Conservation (phyloP, 2,113 vertebrate species). For the Panurus biarmicus region DNA sequence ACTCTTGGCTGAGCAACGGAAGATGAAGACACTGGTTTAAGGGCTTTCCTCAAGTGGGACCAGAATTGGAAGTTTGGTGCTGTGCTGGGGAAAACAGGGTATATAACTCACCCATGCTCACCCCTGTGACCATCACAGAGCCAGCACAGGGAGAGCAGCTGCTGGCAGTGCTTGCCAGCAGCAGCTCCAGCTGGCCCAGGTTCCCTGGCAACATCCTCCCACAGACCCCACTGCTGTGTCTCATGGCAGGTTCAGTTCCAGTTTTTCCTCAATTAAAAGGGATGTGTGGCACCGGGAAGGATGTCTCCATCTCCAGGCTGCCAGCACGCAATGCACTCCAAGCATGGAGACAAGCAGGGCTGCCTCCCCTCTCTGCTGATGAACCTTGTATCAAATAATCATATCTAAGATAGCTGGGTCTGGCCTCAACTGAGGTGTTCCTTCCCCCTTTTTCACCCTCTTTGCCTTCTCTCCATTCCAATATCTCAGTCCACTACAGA, state of each 20-base stretch:
- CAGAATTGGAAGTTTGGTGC: neutral
- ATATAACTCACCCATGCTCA: neutral
- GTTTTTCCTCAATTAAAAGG: neutral
- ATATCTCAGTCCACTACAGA: neutral
- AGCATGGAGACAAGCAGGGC: neutral
- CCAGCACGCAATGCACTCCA: accelerated
- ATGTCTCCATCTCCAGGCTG: neutral
- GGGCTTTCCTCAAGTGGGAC: neutral
- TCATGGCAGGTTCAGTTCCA: neutral
- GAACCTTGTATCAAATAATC: neutral
- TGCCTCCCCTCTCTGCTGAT: neutral
- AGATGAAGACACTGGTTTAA: neutral
- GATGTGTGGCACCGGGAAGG: neutral
- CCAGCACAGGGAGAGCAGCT: neutral
- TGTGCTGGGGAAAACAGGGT: neutral
- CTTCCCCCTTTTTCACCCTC: neutral
- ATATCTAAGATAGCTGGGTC: neutral
- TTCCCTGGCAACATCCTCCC: neutral
- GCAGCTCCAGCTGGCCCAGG: neutral
- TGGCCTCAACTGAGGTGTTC: neutral
- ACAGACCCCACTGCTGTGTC: neutral
- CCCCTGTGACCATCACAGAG: accelerated
- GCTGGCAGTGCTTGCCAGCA: neutral
- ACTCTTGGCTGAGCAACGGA: neutral
- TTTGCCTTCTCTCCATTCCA: neutral